Evolutionary conservation across 2,113 vertebrate genomes (phyloP).

Genomic region (Scalopus aquaticus): DNA sequence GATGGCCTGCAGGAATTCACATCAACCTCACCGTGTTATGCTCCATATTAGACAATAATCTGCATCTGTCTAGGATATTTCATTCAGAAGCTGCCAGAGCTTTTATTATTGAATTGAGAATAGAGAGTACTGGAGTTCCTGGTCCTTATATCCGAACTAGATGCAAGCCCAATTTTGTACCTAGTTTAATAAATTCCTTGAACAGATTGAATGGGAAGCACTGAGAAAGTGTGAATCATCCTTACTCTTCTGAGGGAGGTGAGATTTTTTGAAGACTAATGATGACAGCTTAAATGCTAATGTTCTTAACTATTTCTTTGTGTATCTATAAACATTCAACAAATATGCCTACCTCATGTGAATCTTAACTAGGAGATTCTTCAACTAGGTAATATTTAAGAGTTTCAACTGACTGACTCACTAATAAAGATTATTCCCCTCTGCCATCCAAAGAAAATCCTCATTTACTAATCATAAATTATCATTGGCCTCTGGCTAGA

Average conservation of each 20-base stretch:
- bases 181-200: not conserved
- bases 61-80: not conserved
- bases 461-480: conserved; percentile 43
- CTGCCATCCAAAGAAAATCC: not conserved
- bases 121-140: not conserved
- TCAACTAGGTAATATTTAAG: conserved; percentile 33
- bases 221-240: conserved; percentile 1
- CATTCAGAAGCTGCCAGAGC: not conserved
- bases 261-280: not conserved
- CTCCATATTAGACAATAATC: not conserved
- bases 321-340: conserved; percentile 32
- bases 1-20: not conserved
- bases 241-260: not conserved
- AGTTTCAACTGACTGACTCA: conserved; percentile 30
- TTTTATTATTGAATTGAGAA: not conserved
- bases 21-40: not conserved
- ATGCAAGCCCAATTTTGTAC: not conserved
- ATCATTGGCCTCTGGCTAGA: not conserved
- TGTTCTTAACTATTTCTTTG: conserved; percentile 35
- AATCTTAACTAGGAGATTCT: conserved; percentile 46
- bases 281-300: not conserved
- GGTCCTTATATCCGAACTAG: not conserved
- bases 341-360: conserved; percentile 11
- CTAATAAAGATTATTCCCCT: conserved; percentile 39
- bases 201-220: not conserved